Conservation (phyloP, 1,140 invertebrate species). For the Amyelois transitella region DNA sequence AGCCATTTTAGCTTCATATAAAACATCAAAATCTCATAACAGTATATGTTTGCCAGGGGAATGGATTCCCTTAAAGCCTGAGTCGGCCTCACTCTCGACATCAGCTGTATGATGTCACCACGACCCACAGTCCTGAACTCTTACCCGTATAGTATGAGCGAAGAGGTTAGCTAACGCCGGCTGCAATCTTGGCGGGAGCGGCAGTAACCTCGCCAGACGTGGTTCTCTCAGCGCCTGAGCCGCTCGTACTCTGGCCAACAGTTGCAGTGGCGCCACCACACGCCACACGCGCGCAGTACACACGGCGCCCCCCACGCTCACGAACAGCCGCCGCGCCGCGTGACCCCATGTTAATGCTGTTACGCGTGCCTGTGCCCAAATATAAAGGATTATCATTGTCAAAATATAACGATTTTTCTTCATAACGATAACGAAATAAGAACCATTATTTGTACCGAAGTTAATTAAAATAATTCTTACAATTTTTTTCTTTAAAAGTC, state of each 20-base stretch:
- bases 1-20: no score
- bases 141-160: slow-evolving; percentile 95
- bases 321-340: slow-evolving; percentile 94
- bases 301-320: slow-evolving; percentile 91
- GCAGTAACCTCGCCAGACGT: slow-evolving; percentile 87
- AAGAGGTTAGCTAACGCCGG: slow-evolving; percentile 91
- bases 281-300: slow-evolving; percentile 95
- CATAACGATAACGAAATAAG: no score
- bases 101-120: not conserved
- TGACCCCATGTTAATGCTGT: slow-evolving; percentile 98
- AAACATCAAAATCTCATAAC: not conserved
- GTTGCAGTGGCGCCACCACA: slow-evolving; percentile 90
- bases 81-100: no score
- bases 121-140: not conserved
- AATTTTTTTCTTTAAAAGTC: no score
- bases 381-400: not conserved
- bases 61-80: no score
- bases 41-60: no score
- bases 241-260: slow-evolving; percentile 85
- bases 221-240: slow-evolving; percentile 79
- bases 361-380: slow-evolving; percentile 80
- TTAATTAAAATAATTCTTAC: no score
- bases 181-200: slow-evolving; percentile 89
- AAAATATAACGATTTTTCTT: not conserved
- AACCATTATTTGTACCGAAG: no score